Evolutionary conservation across 2,797 vertebrate genomes (phyloP).

Genomic region (Tachyglossus aculeatus): DNA sequence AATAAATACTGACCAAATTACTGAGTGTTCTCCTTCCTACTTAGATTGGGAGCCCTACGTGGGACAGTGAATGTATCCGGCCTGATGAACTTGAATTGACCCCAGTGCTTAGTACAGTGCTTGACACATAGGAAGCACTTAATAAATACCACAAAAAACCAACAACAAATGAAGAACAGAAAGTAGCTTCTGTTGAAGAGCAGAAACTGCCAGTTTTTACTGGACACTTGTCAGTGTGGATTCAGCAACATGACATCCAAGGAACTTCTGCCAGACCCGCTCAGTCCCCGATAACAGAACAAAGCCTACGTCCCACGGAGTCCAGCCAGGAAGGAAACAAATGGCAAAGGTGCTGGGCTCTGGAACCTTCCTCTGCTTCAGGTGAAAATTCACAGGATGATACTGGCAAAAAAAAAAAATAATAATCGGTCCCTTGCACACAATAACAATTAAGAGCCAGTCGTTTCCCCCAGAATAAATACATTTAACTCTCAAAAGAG

Average conservation of each 20-base stretch:
- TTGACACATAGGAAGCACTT: no score
- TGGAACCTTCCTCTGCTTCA: neutral
- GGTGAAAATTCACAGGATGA: neutral
- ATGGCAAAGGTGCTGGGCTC: conserved; percentile 28
- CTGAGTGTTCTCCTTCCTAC: no score
- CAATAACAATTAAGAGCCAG: conserved; percentile 41
- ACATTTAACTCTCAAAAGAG: conserved; percentile 46
- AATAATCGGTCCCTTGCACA: conserved; percentile 31
- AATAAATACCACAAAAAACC: no score
- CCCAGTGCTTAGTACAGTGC: no score
- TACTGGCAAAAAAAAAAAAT: conserved; percentile 30
- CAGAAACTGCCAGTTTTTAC: no score
- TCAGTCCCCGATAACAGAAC: neutral
- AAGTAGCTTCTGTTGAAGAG: no score
- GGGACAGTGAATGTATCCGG: no score
- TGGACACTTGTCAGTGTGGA: neutral
- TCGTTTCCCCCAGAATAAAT: conserved; percentile 27
- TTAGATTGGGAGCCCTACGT: no score
- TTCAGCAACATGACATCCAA: neutral
- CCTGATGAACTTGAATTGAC: no score
- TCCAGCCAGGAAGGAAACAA: neutral
- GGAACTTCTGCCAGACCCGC: neutral
- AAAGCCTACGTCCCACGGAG: neutral
- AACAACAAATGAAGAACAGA: no score
- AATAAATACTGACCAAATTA: no score